A percentile compares a stretch with the other conserved stretches of the same genome.
Evolutionary conservation across 2,797 vertebrate genomes (phyloP).

Genomic region (Cottoperca gobio): DNA sequence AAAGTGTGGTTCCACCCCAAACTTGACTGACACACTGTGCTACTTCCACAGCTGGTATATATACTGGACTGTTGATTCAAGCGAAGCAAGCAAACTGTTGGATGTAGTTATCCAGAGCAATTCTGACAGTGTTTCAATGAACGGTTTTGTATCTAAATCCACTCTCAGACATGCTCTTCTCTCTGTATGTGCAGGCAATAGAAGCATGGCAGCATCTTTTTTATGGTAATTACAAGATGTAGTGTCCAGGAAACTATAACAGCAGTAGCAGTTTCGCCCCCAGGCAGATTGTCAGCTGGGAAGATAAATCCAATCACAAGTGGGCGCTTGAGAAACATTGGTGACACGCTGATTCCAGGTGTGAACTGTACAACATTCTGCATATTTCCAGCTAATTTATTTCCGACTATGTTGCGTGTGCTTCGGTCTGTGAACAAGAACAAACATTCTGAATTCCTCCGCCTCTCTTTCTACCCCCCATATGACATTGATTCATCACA

Average conservation of each 20-base stretch:
- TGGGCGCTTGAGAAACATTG: conserved; percentile 4
- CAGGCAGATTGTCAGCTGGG: background rate
- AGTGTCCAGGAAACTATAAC: background rate
- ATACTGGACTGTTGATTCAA: background rate
- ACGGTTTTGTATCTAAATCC: background rate
- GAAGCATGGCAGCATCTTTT: background rate
- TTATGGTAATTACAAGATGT: background rate
- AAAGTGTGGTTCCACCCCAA: background rate
- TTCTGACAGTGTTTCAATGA: background rate
- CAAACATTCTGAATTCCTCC: background rate
- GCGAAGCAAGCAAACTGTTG: background rate
- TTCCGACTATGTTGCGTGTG: background rate
- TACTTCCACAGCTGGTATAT: background rate
- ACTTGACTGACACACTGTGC: background rate
- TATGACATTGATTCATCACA: conserved; percentile 58
- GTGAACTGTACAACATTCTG: conserved; percentile 1
- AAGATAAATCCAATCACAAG: conserved; percentile 18
- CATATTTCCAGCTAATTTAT: background rate
- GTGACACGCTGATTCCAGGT: background rate
- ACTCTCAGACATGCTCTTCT: background rate
- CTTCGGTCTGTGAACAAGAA: background rate
- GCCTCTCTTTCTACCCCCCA: background rate
- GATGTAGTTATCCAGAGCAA: no score
- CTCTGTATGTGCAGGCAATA: background rate
- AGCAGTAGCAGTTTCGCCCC: background rate